Percentiles rank a stretch among this genome's conserved stretches.
Evolutionary conservation across 2,797 vertebrate species (phyloP).

Genomic region (Varecia variegata): DNA sequence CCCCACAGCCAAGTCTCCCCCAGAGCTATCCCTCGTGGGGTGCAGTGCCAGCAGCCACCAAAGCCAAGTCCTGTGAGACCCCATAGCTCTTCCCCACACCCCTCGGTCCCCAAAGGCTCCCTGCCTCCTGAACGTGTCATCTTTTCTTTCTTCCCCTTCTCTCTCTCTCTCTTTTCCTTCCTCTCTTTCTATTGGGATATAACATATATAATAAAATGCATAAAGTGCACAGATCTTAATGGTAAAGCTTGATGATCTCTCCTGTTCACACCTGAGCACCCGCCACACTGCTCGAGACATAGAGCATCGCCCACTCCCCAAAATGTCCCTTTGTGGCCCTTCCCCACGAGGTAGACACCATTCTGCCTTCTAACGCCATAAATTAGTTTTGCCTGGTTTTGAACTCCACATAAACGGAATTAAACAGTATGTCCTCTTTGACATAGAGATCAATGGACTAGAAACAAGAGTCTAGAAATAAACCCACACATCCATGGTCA

Average conservation of each 20-base stretch:
- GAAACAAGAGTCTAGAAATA: background rate
- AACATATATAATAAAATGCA: background rate
- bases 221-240: background rate
- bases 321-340: background rate
- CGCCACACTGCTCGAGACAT: background rate
- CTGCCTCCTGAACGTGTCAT: background rate
- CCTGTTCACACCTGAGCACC: background rate
- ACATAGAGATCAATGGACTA: background rate
- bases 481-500: background rate
- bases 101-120: background rate
- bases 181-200: background rate
- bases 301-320: background rate
- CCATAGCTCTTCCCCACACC: accelerated
- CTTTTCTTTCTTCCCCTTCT: background rate
- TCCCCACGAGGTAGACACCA: background rate
- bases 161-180: background rate
- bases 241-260: background rate
- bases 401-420: background rate
- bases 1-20: background rate
- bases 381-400: background rate
- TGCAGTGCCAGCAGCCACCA: background rate
- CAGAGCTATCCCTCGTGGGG: background rate
- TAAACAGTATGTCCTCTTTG: background rate
- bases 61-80: background rate
- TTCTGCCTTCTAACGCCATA: background rate